Percentiles rank a stretch among this genome's conserved stretches.
Evolutionary conservation across 2,113 vertebrate genomes (phyloP).

Genomic region (Puffinus mauretanicus): DNA sequence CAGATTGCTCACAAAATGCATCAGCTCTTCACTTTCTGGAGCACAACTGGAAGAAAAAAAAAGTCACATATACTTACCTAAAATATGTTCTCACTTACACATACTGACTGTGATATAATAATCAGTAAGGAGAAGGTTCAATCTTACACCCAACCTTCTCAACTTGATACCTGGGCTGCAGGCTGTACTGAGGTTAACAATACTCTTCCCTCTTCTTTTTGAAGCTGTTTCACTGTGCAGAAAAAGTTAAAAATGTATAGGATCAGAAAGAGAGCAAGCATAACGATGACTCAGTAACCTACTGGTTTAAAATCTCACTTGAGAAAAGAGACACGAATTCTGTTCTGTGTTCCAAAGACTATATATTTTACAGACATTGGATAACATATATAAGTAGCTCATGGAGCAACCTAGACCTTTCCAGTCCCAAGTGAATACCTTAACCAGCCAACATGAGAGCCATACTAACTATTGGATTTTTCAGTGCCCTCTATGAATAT

Average conservation of each 20-base stretch:
- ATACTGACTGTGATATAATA: not conserved
- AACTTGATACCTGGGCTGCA: not conserved
- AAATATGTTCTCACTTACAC: not conserved
- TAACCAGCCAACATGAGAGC: not conserved
- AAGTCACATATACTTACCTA: not conserved
- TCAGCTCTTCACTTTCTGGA: not conserved
- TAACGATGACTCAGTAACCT: not conserved
- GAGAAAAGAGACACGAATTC: not conserved
- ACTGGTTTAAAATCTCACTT: slow-evolving; percentile 3
- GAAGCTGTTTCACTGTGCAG: not conserved
- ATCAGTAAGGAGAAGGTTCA: not conserved
- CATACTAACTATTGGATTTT: not conserved
- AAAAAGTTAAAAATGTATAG: slow-evolving; percentile 8
- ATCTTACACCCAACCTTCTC: not conserved
- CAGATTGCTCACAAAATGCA: not conserved
- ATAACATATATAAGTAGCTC: not conserved
- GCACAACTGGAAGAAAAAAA: not conserved
- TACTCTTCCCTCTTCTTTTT: not conserved
- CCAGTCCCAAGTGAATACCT: not conserved
- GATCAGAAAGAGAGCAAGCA: not conserved
- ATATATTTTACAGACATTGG: not conserved
- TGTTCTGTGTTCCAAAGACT: not conserved
- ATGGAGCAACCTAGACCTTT: not conserved
- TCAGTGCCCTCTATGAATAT: not conserved
- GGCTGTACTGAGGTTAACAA: not conserved